These are phyloP conservation scores for Leptarthrus brevirostris DNA, from an alignment of 2,888 invertebrate species.

Conservation along the genomic window DNA sequence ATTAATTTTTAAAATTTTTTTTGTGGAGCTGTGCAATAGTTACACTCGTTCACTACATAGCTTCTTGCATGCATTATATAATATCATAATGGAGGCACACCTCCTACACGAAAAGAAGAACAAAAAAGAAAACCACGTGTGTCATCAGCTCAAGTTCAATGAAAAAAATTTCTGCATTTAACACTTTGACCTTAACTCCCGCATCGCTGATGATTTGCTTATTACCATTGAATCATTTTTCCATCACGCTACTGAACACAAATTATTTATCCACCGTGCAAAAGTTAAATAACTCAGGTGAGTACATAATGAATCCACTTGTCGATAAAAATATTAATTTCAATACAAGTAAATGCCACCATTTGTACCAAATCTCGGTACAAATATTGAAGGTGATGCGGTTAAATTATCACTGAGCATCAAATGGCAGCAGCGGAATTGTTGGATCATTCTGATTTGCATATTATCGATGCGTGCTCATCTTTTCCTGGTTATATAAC, in stretches of 20 bases:
- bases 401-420: no score
- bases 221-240: not conserved
- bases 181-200: constrained; percentile 13
- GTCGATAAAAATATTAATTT: no score
- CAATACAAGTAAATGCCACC: not conserved
- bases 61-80: no score
- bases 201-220: no score
- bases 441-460: constrained; percentile 8
- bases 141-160: not conserved
- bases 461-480: constrained; percentile 32
- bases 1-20: no score
- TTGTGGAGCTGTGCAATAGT: no score
- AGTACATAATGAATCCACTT: not conserved
- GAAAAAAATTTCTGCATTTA: constrained; percentile 8
- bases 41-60: no score
- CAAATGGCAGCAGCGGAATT: not conserved
- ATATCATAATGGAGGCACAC: no score
- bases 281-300: not conserved
- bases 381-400: not conserved
- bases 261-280: not conserved
- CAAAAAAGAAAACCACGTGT: not conserved
- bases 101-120: no score
- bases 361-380: not conserved
- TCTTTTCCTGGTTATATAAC: constrained; percentile 30
- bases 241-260: no score